Conservation (phyloP, 1,140 invertebrate genomes). For the Cheumatopsyche charites region DNA sequence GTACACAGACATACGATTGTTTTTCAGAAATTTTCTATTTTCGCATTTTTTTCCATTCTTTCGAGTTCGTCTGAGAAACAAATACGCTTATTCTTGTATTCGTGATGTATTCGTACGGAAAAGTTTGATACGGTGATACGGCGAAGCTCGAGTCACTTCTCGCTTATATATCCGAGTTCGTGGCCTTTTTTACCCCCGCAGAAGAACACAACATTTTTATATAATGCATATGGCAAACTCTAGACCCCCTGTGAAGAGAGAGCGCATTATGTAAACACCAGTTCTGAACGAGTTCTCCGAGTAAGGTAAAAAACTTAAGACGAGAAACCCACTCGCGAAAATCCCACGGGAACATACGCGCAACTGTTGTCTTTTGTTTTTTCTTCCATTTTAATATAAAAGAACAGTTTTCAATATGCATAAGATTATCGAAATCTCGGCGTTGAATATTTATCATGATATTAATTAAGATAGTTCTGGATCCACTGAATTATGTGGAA, state of each 20-base stretch:
- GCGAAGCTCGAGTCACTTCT: conserved; percentile 13
- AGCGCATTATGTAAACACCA: conserved; percentile 34
- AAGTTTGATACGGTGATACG: conserved; percentile 31
- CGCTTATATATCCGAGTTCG: conserved; percentile 26
- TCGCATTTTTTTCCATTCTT: no score
- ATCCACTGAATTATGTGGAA: background rate
- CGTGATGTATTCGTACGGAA: conserved; percentile 22
- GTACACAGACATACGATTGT: no score
- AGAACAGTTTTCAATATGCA: no score
- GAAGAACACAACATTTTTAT: no score
- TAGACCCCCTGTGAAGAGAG: background rate
- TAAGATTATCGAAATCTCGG: no score
- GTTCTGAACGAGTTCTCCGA: conserved; percentile 29
- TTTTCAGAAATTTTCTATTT: background rate
- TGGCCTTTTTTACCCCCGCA: background rate
- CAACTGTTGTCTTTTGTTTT: conserved; percentile 22
- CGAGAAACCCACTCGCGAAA: background rate
- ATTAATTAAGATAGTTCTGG: no score
- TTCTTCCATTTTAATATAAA: no score
- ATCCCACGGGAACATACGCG: background rate
- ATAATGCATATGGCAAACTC: no score
- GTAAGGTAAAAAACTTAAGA: conserved; percentile 7
- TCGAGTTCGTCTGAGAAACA: conserved; percentile 5
- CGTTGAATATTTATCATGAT: no score
- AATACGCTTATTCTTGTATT: conserved; percentile 22